Evolutionary conservation across 1,140 invertebrate species (phyloP).

Genomic region (Drosophila willistoni): DNA sequence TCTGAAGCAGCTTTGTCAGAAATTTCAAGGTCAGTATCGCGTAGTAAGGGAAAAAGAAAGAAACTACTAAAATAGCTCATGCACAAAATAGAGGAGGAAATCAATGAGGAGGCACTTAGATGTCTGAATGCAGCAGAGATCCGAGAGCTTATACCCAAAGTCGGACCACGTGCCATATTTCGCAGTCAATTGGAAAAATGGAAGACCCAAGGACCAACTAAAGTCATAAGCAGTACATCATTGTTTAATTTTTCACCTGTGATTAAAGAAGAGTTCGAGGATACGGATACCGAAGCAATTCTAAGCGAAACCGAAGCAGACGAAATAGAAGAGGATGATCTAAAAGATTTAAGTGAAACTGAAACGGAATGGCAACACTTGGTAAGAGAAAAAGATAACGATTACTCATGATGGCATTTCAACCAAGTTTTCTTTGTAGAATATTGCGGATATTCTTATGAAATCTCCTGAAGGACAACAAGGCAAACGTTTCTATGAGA

Average conservation of each 20-base stretch:
- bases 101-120: conserved; percentile 21
- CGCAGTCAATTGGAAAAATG: conserved; percentile 30
- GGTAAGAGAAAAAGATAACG: background rate
- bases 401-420: background rate
- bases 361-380: background rate
- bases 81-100: conserved; percentile 26
- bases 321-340: background rate
- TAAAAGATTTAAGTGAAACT: background rate
- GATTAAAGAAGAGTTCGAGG: conserved; percentile 18
- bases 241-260: background rate
- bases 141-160: conserved; percentile 43
- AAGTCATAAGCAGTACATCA: background rate
- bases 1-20: background rate
- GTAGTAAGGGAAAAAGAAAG: background rate
- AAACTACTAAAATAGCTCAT: background rate
- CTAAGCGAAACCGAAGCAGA: background rate
- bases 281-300: background rate
- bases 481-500: conserved; percentile 5
- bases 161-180: conserved; percentile 43
- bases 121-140: conserved; percentile 34
- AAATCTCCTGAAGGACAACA: background rate
- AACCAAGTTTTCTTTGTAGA: background rate
- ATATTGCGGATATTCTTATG: background rate
- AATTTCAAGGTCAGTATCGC: conserved; percentile 23
- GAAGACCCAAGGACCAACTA: conserved; percentile 3